Evolutionary conservation across 1,140 invertebrate genomes (phyloP), one percentile per base, ranked within the genome.

Genomic region (Megathymus violae): DNA sequence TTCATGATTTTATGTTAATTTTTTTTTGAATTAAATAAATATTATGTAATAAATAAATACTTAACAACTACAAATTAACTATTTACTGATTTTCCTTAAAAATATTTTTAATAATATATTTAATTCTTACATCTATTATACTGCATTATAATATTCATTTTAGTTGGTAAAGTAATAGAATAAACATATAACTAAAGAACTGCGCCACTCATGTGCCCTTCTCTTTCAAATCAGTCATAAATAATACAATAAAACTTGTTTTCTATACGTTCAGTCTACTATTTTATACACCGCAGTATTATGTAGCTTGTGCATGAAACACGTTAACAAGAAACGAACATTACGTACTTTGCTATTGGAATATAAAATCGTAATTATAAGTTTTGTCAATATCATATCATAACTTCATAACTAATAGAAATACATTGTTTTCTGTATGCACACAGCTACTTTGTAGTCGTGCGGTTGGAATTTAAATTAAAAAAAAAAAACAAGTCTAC

Each of bases 381-480:
- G n/a, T n/a, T n/a, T n/a, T n/a, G n/a, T n/a, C n/a, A n/a, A n/a
- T n/a, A n/a, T n/a, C n/a, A n/a, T n/a, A n/a, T n/a, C n/a, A n/a
- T n/a, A n/a, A n/a, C n/a, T n/a, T n/a, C n/a, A n/a, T n/a, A n/a
- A n/a, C 56, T 46, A 60, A 66, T 74, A 72, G 56, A 76, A 75
- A 76, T 77, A 70, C 74, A 76, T 75, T 77, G 69, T 76, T 19
- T 44, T 44, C 10, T 19, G 10, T 44, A 51, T 62, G n/a, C n/a
- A n/a, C n/a, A 62, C 69, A 77, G 70, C 69, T 74, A 76, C 76
- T 69, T 75, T 56, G 71, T 75, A n/a, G n/a, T n/a, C n/a, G n/a
- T n/a, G n/a, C 82, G 72, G 76, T 78, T 81, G 82, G 78, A 85
- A 85, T 86, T 76, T 82, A 75, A 80, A 72, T 78, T 79, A 87